These are phyloP conservation scores for Cactoblastis cactorum DNA, from an alignment of 2,888 invertebrate genomes.

Conservation along the genomic window DNA sequence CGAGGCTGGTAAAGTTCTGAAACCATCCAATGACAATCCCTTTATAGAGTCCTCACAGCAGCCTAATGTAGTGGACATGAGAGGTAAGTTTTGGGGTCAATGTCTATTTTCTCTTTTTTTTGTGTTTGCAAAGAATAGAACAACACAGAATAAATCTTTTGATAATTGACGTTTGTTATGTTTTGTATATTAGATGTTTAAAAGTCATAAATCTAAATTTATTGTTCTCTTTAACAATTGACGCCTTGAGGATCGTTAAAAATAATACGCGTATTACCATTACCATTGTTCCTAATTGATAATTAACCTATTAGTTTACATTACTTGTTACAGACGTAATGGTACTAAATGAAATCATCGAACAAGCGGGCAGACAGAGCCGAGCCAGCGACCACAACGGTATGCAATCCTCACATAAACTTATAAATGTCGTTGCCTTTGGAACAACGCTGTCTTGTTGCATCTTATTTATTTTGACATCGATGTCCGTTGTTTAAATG, in stretches of 20 bases:
- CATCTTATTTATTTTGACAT: constrained; percentile 41
- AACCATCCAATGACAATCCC: constrained; percentile 92
- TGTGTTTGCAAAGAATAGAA: too few relatives aligned
- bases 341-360: constrained; percentile 97
- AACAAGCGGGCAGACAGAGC: constrained; percentile 95
- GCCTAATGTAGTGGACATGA: constrained; percentile 95
- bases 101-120: too few relatives aligned
- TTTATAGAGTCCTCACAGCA: constrained; percentile 93
- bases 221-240: too few relatives aligned
- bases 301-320: not conserved
- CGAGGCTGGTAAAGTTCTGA: constrained; percentile 87
- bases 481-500: constrained; percentile 36
- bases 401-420: constrained; percentile 65
- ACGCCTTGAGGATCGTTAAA: too few relatives aligned
- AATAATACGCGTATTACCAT: too few relatives aligned
- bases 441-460: constrained; percentile 41
- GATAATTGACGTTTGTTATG: too few relatives aligned
- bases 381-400: constrained; percentile 92
- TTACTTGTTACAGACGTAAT: constrained; percentile 87
- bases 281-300: too few relatives aligned
- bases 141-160: too few relatives aligned
- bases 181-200: too few relatives aligned
- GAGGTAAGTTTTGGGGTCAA: constrained; percentile 79
- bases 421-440: constrained; percentile 35
- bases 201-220: too few relatives aligned